Base-by-base conservation (phyloP, 1,140 invertebrate genomes). In the Platyscapa corneri region DNA sequence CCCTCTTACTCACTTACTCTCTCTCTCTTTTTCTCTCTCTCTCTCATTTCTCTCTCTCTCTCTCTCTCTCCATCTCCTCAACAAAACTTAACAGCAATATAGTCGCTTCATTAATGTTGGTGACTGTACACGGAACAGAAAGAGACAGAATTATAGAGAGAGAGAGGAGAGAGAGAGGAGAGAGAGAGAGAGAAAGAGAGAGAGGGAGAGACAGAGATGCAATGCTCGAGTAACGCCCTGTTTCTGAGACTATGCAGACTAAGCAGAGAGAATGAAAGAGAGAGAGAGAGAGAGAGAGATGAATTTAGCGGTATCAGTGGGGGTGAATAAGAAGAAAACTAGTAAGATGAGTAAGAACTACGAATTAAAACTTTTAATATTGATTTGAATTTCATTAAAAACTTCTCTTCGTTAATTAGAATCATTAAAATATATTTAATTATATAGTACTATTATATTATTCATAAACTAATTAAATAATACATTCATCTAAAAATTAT, bases 61-160 rank as follows among this genome's bases (percentile, higher is more conserved):
- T 65, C 10, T 23, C 39, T 46, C 67, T n/a, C 42, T 75, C 49
- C 34, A 37, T 12, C 56, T 30, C n/a, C 30, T 30, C 72, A 12
- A 74, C 72, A 7, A 14, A 30, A 49, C 53, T 49, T 64, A 27
- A n/a, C 42, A 72, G 65, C 16, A 16, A 8, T 42, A 30, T 53
- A 82, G 70, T 82, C 67, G 84, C 84, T 86, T 86, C 84, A 77
- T 86, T 86, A 86, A 82, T 67, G 79, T 86, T 46, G 80, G 30
- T 67, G 67, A 67, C 49, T 56, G 34, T 23, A 74, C 37, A 16
- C 27, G 39, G 42, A 18, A 3, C 5, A 67, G 27, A 64, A n/a
- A 64, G 60, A 30, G 34, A 60, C 27, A 18, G 49, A 14, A 18
- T 32, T 27, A 82, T 23, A 82, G n/a, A 37, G 37, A 42, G 39